Conservation (phyloP, 1,140 invertebrate genomes). For the Neoseiulus cucumeris region DNA sequence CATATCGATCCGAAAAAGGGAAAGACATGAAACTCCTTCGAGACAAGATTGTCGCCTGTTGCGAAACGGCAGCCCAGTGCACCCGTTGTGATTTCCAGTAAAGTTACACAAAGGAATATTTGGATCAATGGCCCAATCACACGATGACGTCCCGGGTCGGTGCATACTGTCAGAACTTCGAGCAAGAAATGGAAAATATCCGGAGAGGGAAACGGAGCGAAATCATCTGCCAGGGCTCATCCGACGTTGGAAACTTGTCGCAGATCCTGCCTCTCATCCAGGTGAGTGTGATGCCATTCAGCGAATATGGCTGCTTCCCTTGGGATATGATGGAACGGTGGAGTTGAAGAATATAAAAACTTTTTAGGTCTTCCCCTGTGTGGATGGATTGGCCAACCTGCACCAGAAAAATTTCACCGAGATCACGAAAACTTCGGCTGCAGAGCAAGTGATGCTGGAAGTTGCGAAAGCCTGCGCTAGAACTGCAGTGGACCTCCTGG, state of each 20-base stretch:
- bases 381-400: background rate
- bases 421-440: background rate
- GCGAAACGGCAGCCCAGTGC: background rate
- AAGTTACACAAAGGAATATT: background rate
- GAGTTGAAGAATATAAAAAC: no score
- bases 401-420: background rate
- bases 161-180: background rate
- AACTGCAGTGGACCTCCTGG: background rate
- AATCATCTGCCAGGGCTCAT: background rate
- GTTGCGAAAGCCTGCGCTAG: background rate
- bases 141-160: background rate
- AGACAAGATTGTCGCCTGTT: background rate
- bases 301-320: no score
- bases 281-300: no score
- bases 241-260: background rate
- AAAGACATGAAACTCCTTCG: background rate
- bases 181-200: background rate
- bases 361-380: background rate
- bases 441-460: background rate
- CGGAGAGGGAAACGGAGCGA: background rate
- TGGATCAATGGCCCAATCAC: background rate
- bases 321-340: no score
- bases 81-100: background rate
- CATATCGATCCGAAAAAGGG: background rate
- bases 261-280: background rate